Conservation (phyloP, 2,797 vertebrate genomes). For the Lagocephalus sceleratus region DNA sequence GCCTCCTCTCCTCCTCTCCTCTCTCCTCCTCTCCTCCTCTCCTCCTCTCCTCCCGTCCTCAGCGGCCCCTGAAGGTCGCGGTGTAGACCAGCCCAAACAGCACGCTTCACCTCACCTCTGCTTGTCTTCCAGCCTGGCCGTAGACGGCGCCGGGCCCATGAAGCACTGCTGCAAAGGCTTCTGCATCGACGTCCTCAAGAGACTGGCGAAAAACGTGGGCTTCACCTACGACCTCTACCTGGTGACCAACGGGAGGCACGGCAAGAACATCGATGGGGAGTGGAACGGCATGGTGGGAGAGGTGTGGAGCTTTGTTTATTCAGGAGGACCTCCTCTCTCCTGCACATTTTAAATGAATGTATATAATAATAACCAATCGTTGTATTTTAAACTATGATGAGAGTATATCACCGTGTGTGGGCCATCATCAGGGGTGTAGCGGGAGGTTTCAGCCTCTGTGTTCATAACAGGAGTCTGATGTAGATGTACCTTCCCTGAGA, state of each 20-base stretch:
- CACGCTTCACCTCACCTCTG: not conserved
- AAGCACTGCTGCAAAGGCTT: conserved; percentile 97
- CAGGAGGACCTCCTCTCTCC: too few relatives aligned
- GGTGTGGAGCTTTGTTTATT: conserved; percentile 63
- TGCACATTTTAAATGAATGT: too few relatives aligned
- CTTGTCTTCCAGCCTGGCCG: conserved; percentile 52
- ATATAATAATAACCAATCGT: too few relatives aligned
- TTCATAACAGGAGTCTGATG: too few relatives aligned
- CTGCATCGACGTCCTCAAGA: conserved; percentile 94
- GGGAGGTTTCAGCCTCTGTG: too few relatives aligned
- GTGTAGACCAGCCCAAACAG: not conserved
- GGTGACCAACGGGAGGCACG: conserved; percentile 92
- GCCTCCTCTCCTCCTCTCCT: conserved; percentile 8
- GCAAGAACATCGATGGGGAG: conserved; percentile 91
- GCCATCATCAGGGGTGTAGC: too few relatives aligned
- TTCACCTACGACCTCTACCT: conserved; percentile 97
- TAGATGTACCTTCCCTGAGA: too few relatives aligned
- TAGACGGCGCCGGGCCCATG: conserved; percentile 72
- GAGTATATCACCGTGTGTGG: too few relatives aligned
- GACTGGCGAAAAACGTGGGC: conserved; percentile 87
- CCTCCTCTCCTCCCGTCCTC: conserved; percentile 1
- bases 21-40: conserved; percentile 1
- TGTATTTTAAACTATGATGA: too few relatives aligned
- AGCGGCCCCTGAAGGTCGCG: not conserved
- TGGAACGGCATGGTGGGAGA: conserved; percentile 98